Conservation (phyloP, 2,888 invertebrate genomes). For the Dioctria linearis region DNA sequence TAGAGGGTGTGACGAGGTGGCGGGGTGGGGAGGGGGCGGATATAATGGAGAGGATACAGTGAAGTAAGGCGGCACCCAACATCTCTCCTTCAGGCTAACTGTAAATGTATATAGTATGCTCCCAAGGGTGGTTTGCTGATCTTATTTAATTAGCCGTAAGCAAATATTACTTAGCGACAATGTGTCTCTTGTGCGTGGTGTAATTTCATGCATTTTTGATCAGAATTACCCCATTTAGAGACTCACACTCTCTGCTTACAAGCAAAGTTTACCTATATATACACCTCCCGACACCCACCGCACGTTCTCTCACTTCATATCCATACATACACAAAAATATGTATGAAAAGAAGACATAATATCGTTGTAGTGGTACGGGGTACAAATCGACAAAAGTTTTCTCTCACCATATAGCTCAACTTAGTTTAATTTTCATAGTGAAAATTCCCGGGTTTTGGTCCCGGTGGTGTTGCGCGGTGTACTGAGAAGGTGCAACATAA, state of each 20-base stretch:
- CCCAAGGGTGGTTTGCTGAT: conserved; percentile 45
- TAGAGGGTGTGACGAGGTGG: too few species aligned
- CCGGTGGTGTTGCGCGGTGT: neutral
- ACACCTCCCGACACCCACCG: neutral
- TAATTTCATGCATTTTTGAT: conserved; percentile 59
- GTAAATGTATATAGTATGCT: neutral
- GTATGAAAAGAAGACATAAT: conserved; percentile 13
- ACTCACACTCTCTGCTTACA: neutral
- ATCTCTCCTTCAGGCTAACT: neutral
- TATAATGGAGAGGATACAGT: too few species aligned
- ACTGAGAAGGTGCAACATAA: neutral
- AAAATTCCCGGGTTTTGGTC: neutral
- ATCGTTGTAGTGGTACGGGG: neutral
- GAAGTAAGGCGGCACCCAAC: neutral
- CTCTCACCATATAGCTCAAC: conserved; percentile 5
- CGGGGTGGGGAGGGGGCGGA: too few species aligned
- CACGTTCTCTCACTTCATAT: too few species aligned
- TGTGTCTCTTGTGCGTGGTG: conserved; percentile 57
- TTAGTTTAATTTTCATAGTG: conserved; percentile 18
- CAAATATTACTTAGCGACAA: conserved; percentile 58
- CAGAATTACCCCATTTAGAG: conserved; percentile 54
- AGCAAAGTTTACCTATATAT: neutral
- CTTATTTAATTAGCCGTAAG: conserved; percentile 58
- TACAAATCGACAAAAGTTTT: conserved; percentile 38
- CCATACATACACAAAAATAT: too few species aligned